A percentile compares a stretch with the other conserved stretches of the same genome.
Conservation (phyloP, 1,140 invertebrate genomes). For the Diachasmimorpha longicaudata region DNA sequence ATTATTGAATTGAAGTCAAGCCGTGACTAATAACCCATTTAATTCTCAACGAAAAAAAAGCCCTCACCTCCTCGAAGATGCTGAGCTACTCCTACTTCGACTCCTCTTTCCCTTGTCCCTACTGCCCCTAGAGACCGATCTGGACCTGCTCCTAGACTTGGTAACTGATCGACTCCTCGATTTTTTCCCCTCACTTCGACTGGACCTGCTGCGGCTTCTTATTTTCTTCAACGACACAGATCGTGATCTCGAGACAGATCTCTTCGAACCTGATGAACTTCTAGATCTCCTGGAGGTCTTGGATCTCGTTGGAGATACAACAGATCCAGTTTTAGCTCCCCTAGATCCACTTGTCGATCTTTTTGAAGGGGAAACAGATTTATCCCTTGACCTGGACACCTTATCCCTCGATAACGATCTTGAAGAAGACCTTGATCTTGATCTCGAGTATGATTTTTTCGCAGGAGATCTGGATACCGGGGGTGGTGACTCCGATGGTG, state of each 20-base stretch:
- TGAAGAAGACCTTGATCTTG: constrained; percentile 23
- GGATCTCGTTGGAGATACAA: constrained; percentile 11
- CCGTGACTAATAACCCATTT: no score
- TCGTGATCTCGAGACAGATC: constrained; percentile 34
- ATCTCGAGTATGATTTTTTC: constrained; percentile 30
- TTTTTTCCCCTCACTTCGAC: constrained; percentile 26
- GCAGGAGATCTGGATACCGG: neutral
- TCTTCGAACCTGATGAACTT: constrained; percentile 20
- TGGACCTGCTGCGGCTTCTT: constrained; percentile 32
- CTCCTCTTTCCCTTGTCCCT: constrained; percentile 49
- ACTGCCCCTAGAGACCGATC: constrained; percentile 47
- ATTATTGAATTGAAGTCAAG: no score
- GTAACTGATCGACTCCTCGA: constrained; percentile 34
- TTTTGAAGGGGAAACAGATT: neutral
- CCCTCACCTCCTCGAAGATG: constrained; percentile 50
- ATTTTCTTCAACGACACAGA: constrained; percentile 27
- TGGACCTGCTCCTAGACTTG: constrained; percentile 41
- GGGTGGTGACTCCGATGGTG: constrained; percentile 25
- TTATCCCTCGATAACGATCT: constrained; percentile 18
- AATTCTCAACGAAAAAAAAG: neutral
- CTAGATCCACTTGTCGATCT: constrained; percentile 17
- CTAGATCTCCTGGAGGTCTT: constrained; percentile 24
- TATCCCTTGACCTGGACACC: neutral
- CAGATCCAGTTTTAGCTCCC: constrained; percentile 42
- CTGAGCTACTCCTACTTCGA: constrained; percentile 48